Evolutionary conservation across 2,113 vertebrate genomes (phyloP), one percentile per base, ranked within the genome.

Genomic region (Cheilinus undulatus): DNA sequence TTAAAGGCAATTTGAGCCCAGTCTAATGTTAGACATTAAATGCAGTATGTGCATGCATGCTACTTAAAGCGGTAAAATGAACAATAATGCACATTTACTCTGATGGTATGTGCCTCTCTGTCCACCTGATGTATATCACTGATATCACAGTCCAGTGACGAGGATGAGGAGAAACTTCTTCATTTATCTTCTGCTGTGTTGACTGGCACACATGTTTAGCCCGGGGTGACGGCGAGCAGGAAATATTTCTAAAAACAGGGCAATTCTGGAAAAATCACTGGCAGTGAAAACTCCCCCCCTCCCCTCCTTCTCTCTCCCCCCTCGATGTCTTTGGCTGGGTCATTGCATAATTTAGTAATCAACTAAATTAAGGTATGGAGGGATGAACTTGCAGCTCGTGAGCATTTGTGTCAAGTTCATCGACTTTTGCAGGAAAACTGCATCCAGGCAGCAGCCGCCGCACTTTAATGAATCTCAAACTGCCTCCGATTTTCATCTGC

Each of bases 331-430:
- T 86, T 88, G 84, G 77, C 87, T 80, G 86, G 89, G 89, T 91
- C 91, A 90, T 82, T 86, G 88, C 91, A 88, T 91, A 86, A 90
- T 89, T 86, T 85, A 89, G 82, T 87, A 83, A 92, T 91, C 86
- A 89, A 84, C 82, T 67, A 87, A 87, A 90, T 88, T 83, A 90
- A 86, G 80, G 80, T 86, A 88, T 34, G 87, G 82, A 73, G 77
- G 84, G 84, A 89, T 86, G 86, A 87, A 88, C 87, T 76, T 57
- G 80, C 74, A 87, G 83, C 88, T 86, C 32, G 57, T 88, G 89
- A 88, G 85, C 88, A 89, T 92, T 91, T 78, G 79, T 86, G 86
- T 91, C 80, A 73, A 90, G 80, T 88, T 89, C 86, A 89, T 69
- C 64, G 68, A 78, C 83, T 82, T 87, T 65, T 48, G 67, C 73